phyloP scores from a whole-genome alignment of 2,888 invertebrate genomes.

The Drosophila infuscata region DNA sequence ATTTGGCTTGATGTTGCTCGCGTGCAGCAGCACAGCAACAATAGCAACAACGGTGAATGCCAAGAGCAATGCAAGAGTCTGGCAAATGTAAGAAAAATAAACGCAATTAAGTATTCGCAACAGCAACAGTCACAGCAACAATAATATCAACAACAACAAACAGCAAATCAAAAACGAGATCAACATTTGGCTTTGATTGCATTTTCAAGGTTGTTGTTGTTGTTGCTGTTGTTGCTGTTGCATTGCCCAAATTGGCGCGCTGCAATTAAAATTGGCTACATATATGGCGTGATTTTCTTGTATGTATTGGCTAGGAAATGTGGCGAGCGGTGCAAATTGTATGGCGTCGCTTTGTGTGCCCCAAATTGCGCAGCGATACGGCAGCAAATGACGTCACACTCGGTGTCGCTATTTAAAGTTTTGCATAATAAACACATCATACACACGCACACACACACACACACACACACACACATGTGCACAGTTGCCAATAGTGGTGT shows the following conservation, averaged over 20 bases:
- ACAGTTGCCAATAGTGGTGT: slow-evolving; percentile 31
- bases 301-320: slow-evolving; percentile 45
- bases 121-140: slow-evolving; percentile 27
- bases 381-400: slow-evolving; percentile 59
- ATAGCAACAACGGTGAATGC: slow-evolving; percentile 63
- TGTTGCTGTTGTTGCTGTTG: slow-evolving; percentile 50
- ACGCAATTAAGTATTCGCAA: slow-evolving; percentile 67
- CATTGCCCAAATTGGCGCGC: slow-evolving; percentile 74
- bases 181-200: slow-evolving; percentile 78
- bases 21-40: slow-evolving; percentile 59
- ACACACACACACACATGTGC: background rate
- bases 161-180: slow-evolving; percentile 68
- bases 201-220: slow-evolving; percentile 75
- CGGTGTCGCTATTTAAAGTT: slow-evolving; percentile 43
- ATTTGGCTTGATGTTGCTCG: slow-evolving; percentile 64
- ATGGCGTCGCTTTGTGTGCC: slow-evolving; percentile 29
- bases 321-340: slow-evolving; percentile 33
- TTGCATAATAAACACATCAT: slow-evolving; percentile 43
- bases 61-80: slow-evolving; percentile 65
- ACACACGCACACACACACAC: slow-evolving; percentile 2
- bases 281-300: slow-evolving; percentile 56
- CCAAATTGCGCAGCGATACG: slow-evolving; percentile 49
- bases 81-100: slow-evolving; percentile 46
- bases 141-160: slow-evolving; percentile 8
- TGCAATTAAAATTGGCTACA: slow-evolving; percentile 71